Conservation (phyloP, 2,888 invertebrate genomes). For the Punctoribates punctum region DNA sequence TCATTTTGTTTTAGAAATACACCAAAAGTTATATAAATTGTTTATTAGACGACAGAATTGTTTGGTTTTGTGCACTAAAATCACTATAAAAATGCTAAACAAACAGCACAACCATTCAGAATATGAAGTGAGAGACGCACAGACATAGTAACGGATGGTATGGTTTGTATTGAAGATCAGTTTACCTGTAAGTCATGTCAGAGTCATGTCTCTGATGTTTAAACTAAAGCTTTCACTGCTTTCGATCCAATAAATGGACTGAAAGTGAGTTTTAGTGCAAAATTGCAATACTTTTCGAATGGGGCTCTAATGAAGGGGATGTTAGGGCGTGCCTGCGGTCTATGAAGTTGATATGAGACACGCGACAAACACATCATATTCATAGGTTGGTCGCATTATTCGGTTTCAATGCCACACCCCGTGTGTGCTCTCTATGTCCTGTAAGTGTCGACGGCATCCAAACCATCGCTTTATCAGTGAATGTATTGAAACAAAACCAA, state of each 20-base stretch:
- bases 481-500: slow-evolving; percentile 17
- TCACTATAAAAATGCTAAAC: neutral
- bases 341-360: slow-evolving; percentile 34
- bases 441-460: slow-evolving; percentile 12
- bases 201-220: slow-evolving; percentile 17
- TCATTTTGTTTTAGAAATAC: too few relatives aligned
- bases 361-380: slow-evolving; percentile 38
- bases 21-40: neutral
- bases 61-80: neutral
- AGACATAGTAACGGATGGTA: neutral
- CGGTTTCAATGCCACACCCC: slow-evolving; percentile 39
- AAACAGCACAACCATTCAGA: slow-evolving; percentile 22
- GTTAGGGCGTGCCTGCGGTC: slow-evolving; percentile 38
- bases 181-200: slow-evolving; percentile 31
- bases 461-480: slow-evolving; percentile 30
- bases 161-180: slow-evolving; percentile 21
- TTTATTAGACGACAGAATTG: neutral
- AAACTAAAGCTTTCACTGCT: slow-evolving; percentile 29
- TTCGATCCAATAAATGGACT: slow-evolving; percentile 17
- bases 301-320: slow-evolving; percentile 38
- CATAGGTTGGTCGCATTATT: slow-evolving; percentile 38
- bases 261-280: slow-evolving; percentile 26
- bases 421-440: slow-evolving; percentile 15
- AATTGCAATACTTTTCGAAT: slow-evolving; percentile 31
- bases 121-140: neutral